A percentile compares a stretch with the other conserved stretches of the same genome.
These are phyloP conservation scores for Acrocephalus arundinaceus DNA, from an alignment of 2,113 vertebrate genomes.

Conservation along the genomic window DNA sequence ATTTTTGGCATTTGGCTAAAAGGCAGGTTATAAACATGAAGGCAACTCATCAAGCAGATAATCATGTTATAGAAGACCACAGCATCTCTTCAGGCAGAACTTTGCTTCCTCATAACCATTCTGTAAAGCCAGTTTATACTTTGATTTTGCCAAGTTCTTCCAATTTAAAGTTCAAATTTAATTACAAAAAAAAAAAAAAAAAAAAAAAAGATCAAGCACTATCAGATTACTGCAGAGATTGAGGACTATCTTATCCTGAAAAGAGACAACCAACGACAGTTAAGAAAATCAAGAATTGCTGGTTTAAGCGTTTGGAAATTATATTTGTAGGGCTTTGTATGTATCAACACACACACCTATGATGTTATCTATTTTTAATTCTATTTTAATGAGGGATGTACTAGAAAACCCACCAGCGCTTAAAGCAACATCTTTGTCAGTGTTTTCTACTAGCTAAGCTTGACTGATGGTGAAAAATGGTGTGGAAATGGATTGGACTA, in stretches of 20 bases:
- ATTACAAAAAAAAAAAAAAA: background rate
- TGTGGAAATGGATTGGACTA: background rate
- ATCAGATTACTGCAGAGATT: background rate
- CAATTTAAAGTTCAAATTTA: background rate
- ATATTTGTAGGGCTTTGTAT: background rate
- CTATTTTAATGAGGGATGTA: slow-evolving; percentile 36
- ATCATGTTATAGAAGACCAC: background rate
- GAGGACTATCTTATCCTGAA: background rate
- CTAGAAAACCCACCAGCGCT: slow-evolving; percentile 29
- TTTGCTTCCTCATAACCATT: background rate
- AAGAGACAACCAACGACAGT: background rate
- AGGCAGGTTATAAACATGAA: background rate
- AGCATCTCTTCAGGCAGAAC: background rate
- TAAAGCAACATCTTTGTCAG: slow-evolving; percentile 14
- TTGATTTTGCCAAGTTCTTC: background rate
- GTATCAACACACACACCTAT: background rate
- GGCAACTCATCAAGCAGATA: background rate
- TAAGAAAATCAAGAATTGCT: background rate
- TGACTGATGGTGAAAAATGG: background rate
- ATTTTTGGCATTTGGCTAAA: background rate
- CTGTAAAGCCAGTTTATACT: background rate
- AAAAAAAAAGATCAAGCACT: background rate
- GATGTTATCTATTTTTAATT: slow-evolving; percentile 6
- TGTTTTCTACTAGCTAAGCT: background rate
- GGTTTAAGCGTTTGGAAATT: background rate